Evolutionary conservation across 2,888 invertebrate species (phyloP).

Genomic region (Arge pagana): DNA sequence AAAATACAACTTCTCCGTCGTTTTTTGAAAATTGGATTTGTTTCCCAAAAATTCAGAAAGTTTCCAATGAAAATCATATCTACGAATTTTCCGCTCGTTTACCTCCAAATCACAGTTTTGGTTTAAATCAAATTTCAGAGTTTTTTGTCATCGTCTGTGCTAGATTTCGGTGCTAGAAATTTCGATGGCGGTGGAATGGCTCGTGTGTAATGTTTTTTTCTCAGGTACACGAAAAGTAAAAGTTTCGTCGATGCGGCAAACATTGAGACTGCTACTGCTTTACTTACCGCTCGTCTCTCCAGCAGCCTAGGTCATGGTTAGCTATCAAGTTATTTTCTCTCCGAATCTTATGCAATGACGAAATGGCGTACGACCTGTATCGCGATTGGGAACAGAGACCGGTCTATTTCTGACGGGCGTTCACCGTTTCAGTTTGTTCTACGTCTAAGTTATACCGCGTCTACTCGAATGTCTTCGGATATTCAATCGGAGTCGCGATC

Average conservation of each 20-base stretch:
- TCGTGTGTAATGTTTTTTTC: not conserved
- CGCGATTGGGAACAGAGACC: constrained; percentile 41
- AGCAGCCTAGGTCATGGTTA: constrained; percentile 46
- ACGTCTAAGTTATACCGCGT: constrained; percentile 10
- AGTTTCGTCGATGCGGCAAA: not conserved
- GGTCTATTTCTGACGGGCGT: constrained; percentile 47
- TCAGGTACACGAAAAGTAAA: not conserved
- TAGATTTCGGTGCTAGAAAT: not conserved
- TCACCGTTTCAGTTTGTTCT: constrained; percentile 30
- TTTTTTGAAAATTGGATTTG: too few relatives aligned
- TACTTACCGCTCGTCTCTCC: not conserved
- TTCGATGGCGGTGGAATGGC: not conserved
- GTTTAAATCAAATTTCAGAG: too few relatives aligned
- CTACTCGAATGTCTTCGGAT: constrained; percentile 11
- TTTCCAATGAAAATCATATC: too few relatives aligned
- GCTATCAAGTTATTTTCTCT: constrained; percentile 47
- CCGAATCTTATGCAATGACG: constrained; percentile 43
- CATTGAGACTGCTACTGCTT: not conserved
- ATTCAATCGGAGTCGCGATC: not conserved
- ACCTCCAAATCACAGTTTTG: too few relatives aligned
- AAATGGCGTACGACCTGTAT: constrained; percentile 42
- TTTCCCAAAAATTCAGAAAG: too few relatives aligned
- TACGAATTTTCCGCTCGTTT: too few relatives aligned
- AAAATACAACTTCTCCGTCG: too few relatives aligned
- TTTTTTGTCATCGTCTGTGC: too few relatives aligned